Evolutionary conservation across 2,888 invertebrate species (phyloP).

Genomic region (Hesperia comma): DNA sequence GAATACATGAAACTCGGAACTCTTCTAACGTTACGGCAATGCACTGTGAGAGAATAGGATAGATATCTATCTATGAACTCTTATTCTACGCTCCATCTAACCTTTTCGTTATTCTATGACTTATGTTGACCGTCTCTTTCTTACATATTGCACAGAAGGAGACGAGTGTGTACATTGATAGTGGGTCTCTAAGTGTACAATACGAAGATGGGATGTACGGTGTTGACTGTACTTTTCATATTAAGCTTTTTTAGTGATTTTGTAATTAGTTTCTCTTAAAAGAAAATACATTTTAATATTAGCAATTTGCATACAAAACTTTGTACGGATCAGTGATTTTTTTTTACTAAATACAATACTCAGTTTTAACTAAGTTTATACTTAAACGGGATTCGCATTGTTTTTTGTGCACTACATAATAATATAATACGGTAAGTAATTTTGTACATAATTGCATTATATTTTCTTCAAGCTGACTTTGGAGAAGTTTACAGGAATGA

Average conservation of each 20-base stretch:
- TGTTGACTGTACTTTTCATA: slow-evolving; percentile 36
- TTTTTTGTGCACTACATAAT: slow-evolving; percentile 2
- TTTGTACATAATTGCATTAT: slow-evolving; percentile 7
- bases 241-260: slow-evolving; percentile 36
- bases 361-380: slow-evolving; percentile 6
- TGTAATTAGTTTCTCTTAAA: slow-evolving; percentile 27
- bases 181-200: slow-evolving; percentile 25
- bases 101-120: background rate
- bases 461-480: slow-evolving; percentile 4
- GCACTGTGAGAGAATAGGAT: background rate
- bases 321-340: slow-evolving; percentile 8
- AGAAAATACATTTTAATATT: slow-evolving; percentile 16
- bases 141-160: slow-evolving; percentile 17
- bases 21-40: background rate
- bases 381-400: background rate
- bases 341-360: slow-evolving; percentile 9
- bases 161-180: slow-evolving; percentile 30
- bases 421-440: background rate
- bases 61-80: background rate
- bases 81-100: background rate
- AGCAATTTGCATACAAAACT: slow-evolving; percentile 20
- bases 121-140: slow-evolving; percentile 37
- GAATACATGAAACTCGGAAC: too few species aligned
- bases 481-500: too few species aligned
- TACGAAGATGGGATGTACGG: slow-evolving; percentile 20